These are phyloP conservation scores for Cataglyphis livida DNA, from an alignment of 2,888 invertebrate species.

Conservation along the genomic window DNA sequence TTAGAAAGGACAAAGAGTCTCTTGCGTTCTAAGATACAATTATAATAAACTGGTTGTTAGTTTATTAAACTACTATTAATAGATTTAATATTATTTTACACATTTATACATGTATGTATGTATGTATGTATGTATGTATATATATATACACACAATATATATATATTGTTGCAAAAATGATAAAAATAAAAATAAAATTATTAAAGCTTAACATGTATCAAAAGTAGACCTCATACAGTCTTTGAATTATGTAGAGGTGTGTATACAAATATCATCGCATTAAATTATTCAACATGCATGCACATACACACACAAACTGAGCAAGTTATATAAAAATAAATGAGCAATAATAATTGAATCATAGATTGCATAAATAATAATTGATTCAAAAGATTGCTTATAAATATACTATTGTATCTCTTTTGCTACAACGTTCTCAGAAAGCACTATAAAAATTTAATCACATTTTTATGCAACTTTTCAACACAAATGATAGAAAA, in stretches of 20 bases:
- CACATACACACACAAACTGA: not conserved
- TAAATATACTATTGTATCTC: slow-evolving; percentile 70
- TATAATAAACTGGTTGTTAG: not conserved
- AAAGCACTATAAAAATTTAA: not conserved
- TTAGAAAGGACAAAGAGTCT: not conserved
- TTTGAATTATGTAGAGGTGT: not conserved
- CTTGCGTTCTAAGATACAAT: not conserved
- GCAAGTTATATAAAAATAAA: not conserved
- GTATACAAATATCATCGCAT: not conserved
- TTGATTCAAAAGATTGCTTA: slow-evolving; percentile 62
- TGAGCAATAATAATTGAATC: slow-evolving; percentile 12
- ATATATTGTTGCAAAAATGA: slow-evolving; percentile 19
- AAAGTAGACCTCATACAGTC: slow-evolving; percentile 17
- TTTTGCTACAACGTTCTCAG: not conserved
- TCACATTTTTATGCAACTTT: no score
- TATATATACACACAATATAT: no score
- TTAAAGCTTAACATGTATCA: slow-evolving; percentile 20
- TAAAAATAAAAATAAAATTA: slow-evolving; percentile 25
- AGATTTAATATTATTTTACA: no score
- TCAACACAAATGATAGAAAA: no score
- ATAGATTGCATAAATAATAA: slow-evolving; percentile 6
- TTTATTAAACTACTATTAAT: not conserved
- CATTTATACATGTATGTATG: no score
- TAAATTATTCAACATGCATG: slow-evolving; percentile 8
- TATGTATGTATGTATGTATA: no score